These are phyloP conservation scores for Pithys albifrons DNA, from an alignment of 2,113 vertebrate species.

Conservation along the genomic window DNA sequence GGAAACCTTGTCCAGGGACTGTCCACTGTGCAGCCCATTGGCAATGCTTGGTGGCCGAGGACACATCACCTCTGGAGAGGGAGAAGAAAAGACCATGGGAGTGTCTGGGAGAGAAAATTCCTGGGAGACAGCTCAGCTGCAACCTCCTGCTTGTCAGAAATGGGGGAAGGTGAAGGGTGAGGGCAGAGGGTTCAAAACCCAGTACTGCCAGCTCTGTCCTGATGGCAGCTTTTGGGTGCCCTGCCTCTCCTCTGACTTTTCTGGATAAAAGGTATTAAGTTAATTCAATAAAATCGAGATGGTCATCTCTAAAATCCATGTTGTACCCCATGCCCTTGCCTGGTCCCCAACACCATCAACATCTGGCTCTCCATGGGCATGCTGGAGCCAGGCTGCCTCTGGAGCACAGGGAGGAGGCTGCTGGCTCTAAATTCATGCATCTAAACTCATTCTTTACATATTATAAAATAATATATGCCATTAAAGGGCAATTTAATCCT, in stretches of 20 bases:
- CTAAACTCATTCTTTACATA: background rate
- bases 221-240: background rate
- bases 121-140: background rate
- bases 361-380: background rate
- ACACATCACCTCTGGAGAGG: background rate
- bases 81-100: background rate
- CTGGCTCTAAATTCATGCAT: background rate
- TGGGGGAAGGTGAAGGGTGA: background rate
- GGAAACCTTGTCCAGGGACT: background rate
- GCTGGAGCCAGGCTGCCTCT: background rate
- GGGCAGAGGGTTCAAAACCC: background rate
- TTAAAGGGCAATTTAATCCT: background rate
- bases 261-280: background rate
- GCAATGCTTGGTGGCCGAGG: background rate
- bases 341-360: background rate
- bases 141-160: background rate
- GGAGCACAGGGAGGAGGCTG: background rate
- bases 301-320: background rate
- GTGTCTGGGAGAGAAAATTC: background rate
- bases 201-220: background rate
- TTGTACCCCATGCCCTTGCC: background rate
- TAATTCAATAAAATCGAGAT: background rate
- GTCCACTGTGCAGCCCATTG: constrained; percentile 4
- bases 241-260: background rate
- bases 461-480: background rate